Conservation (phyloP, 2,113 vertebrate genomes). For the Brienomyrus longianalis region DNA sequence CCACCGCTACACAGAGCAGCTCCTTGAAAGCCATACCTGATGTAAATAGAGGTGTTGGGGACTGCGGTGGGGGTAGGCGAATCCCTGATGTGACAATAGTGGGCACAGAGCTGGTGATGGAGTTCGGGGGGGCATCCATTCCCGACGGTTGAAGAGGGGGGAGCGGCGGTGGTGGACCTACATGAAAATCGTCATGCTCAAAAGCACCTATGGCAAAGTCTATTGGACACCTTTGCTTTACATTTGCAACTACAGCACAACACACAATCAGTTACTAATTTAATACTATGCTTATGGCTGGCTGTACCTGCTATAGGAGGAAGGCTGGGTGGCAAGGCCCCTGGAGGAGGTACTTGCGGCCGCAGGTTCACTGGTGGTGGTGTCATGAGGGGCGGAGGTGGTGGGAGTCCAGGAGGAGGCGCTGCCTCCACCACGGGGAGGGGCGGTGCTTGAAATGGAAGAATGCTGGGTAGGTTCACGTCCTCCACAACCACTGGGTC, state of each 20-base stretch:
- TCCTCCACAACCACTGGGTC: conserved; percentile 98
- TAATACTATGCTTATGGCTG: not conserved
- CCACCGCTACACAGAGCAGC: not conserved
- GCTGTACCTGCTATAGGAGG: conserved; percentile 85
- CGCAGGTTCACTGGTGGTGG: conserved; percentile 88
- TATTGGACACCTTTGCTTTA: not conserved
- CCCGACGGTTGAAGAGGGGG: conserved; percentile 86
- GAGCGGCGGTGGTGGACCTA: conserved; percentile 90
- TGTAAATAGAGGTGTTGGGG: conserved; percentile 75
- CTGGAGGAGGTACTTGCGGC: conserved; percentile 87
- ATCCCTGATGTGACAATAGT: conserved; percentile 91
- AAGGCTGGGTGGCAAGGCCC: conserved; percentile 84
- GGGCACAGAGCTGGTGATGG: conserved; percentile 90
- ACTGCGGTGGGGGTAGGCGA: conserved; percentile 79
- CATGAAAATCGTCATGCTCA: not conserved
- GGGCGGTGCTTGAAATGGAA: conserved; percentile 89
- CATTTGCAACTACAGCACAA: too few relatives aligned
- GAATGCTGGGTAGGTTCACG: conserved; percentile 90
- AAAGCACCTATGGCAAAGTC: too few relatives aligned
- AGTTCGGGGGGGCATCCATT: conserved; percentile 91
- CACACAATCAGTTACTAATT: not conserved
- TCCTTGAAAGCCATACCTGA: conserved; percentile 57
- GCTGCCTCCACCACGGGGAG: conserved; percentile 81
- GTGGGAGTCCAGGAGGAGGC: conserved; percentile 64
- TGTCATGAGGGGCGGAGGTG: conserved; percentile 74